Evolutionary conservation across 2,888 invertebrate species (phyloP), one percentile per base, ranked within the genome.

Genomic region (Nudaria mundana): DNA sequence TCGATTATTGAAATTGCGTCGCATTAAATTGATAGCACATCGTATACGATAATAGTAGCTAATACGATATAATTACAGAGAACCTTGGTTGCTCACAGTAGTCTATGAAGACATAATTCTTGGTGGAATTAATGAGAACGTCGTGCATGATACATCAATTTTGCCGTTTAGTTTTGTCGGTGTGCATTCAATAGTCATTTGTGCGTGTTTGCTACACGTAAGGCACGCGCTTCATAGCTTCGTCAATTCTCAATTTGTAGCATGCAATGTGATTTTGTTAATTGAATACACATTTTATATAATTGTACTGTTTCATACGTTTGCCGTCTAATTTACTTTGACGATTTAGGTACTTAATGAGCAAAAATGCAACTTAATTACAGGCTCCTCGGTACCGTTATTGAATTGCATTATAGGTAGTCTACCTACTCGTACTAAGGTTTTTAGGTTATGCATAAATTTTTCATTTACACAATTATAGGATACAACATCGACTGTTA

Each of bases 101-200:
- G 76, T 67, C 73, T 67, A 83, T 81, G 71, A 76, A 79, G 78
- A 73, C 74, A 76, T 82, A 80, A 81, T 80, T 78, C 73, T 66
- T 71, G 68, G 64, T 66, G 69, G 73, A 76, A 76, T 76, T 77
- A 79, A 81, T 80, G 73, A 73, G 58, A 56, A 56, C 62, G 48
- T 61, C 61, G 62, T 74, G 67, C 67, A 68, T 74, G 70, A 70
- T 69, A 61, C 61, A 62, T 71, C 67, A 63, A n/a, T 58, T 68
- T 66, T 69, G 66, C 66, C 65, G 60, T 64, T 48, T 44, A 44
- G 14, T 23, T 31, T 23, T 43, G 26, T 35, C 37, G 37, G 25
- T 39, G 44, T 33, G 47, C 44, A 44, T 31, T 37, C 43, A 25
- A 36, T 42, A 57, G 42, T 49, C 51, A 40, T 32, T 49, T 40